Base-by-base conservation (phyloP, 2,888 invertebrate species). In the Zaprionus bogoriensis region DNA sequence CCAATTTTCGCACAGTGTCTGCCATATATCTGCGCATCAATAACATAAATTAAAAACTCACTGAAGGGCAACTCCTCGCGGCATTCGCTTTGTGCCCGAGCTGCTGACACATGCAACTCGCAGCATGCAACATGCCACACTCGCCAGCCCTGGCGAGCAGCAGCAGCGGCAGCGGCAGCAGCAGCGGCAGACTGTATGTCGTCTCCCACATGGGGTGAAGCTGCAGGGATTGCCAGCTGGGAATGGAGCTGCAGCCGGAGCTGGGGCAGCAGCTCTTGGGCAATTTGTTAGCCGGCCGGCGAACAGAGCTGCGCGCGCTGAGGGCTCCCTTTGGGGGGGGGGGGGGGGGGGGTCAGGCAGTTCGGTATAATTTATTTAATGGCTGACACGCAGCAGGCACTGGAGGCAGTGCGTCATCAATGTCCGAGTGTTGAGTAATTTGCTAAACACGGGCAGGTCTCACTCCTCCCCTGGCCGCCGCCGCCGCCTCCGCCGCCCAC, bases 331-430 rank as follows among this genome's bases (percentile, higher is more conserved):
- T 27, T 50, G 12, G 46, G 51, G 42, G 55, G 65, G 50, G 64
- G 54, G 53, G 60, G 58, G n/a, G n/a, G n/a, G n/a, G n/a, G n/a
- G n/a, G n/a, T n/a, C n/a, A n/a, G n/a, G 60, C 67, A 69, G 70
- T 86, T 87, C 77, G 72, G 65, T 82, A 87, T 88, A 88, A 89
- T 86, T 88, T 88, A 87, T 88, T 88, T 85, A 88, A 88, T 83
- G 83, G 73, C 69, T 54, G 61, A 36, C 14, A 36, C 32, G 65
- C 70, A 61, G 39, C 20, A 39, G 22, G n/a, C 41, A 63, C 52
- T 39, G 46, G 51, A 55, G 52, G 68, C 63, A 57, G 41, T 46
- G 63, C 59, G 55, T 65, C 64, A 67, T 64, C 69, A 66, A 67
- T 71, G 67, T 61, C 64, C 46, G 64, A 50, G 75, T 78, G 88